Evolutionary conservation across 2,888 invertebrate species (phyloP).

Genomic region (Psylliodes chrysocephalus): DNA sequence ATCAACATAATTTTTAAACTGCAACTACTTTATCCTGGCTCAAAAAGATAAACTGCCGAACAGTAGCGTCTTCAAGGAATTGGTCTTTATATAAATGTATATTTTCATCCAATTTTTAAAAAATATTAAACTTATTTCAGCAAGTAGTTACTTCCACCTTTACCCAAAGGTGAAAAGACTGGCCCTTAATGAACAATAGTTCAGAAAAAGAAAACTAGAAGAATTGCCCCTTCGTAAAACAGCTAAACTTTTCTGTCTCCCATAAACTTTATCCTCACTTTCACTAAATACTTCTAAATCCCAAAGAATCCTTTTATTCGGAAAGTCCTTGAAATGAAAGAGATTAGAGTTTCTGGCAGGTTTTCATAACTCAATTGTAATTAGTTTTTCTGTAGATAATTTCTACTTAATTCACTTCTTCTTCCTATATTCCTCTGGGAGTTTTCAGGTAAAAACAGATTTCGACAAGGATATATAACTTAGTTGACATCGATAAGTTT

Average conservation of each 20-base stretch:
- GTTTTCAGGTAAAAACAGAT: neutral
- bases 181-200: no score
- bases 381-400: conserved; percentile 20
- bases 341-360: conserved; percentile 19
- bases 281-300: conserved; percentile 17
- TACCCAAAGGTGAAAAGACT: no score
- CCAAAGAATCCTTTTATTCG: neutral
- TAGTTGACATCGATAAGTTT: neutral
- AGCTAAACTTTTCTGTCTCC: neutral
- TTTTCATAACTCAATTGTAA: conserved; percentile 22
- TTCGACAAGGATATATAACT: neutral
- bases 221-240: no score
- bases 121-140: no score
- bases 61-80: no score
- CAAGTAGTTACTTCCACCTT: no score
- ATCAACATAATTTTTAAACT: no score
- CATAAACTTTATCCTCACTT: neutral
- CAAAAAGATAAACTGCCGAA: no score
- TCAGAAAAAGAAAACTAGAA: no score
- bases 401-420: conserved; percentile 11
- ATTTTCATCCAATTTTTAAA: no score
- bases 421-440: conserved; percentile 1
- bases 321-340: conserved; percentile 14
- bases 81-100: no score
- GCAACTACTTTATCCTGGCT: no score